Percentiles rank a stretch among this genome's conserved stretches.
Conservation (phyloP, 2,797 vertebrate species). For the Pipistrellus kuhlii region DNA sequence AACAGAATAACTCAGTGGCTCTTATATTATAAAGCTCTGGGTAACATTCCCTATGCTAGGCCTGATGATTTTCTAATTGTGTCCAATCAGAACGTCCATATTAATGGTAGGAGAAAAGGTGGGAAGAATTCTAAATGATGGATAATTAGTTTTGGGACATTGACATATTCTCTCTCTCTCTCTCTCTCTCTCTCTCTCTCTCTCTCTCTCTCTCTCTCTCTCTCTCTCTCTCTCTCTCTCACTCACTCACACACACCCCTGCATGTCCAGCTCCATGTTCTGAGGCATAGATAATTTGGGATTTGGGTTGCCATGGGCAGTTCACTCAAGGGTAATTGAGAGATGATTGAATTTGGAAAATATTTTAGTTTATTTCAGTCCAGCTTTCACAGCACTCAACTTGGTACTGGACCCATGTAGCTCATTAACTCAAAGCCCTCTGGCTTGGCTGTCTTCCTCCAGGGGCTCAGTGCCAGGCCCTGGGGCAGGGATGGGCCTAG, state of each 20-base stretch:
- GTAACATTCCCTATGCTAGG: background rate
- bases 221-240: background rate
- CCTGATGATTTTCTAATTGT: background rate
- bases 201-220: background rate
- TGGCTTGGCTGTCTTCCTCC: slow-evolving; percentile 61
- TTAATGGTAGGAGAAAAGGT: background rate
- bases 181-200: background rate
- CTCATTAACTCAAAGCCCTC: slow-evolving; percentile 68
- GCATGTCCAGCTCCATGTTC: background rate
- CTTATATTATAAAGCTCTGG: background rate
- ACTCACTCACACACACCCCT: background rate
- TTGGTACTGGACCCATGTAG: slow-evolving; percentile 62
- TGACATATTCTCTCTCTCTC: background rate
- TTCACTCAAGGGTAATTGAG: slow-evolving; percentile 73
- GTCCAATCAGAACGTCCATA: background rate
- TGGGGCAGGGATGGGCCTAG: background rate
- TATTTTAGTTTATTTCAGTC: slow-evolving; percentile 76
- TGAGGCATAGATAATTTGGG: slow-evolving; percentile 27
- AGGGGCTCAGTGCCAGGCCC: slow-evolving; percentile 55
- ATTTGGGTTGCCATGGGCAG: slow-evolving; percentile 60
- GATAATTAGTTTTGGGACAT: slow-evolving; percentile 17
- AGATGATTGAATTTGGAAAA: slow-evolving; percentile 72
- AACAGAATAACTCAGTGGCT: slow-evolving; percentile 11
- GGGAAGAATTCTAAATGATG: background rate
- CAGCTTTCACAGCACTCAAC: slow-evolving; percentile 56